Percentiles rank a stretch among this genome's conserved stretches.
These are phyloP conservation scores for Catamblyrhynchus diadema DNA, from an alignment of 2,797 vertebrate genomes.

Conservation along the genomic window DNA sequence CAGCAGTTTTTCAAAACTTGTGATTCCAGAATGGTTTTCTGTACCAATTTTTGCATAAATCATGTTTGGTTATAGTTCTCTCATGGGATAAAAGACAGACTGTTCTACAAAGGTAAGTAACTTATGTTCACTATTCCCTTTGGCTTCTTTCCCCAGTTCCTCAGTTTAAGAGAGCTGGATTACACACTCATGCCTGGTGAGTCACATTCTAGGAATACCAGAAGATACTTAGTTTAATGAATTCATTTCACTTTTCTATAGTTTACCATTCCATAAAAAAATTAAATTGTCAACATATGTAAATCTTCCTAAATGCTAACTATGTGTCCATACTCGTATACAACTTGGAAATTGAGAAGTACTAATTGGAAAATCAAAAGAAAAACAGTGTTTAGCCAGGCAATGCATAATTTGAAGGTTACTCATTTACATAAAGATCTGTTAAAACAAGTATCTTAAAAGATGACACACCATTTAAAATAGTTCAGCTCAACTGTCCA, in stretches of 20 bases:
- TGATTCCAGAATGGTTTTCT: background rate
- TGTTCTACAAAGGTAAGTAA: background rate
- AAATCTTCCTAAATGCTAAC: background rate
- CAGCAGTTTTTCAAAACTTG: background rate
- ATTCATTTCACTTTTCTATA: background rate
- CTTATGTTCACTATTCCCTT: background rate
- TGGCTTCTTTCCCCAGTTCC: conserved; percentile 1
- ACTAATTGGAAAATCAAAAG: background rate
- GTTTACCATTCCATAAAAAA: background rate
- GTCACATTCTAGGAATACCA: conserved; percentile 50
- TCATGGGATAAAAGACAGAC: background rate
- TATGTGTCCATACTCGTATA: background rate
- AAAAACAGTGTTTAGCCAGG: background rate
- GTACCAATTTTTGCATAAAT: background rate
- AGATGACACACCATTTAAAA: background rate
- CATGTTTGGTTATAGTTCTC: background rate
- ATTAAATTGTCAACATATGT: background rate
- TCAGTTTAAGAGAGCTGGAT: background rate
- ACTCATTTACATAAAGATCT: background rate
- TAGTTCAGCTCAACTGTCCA: background rate
- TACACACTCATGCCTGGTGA: background rate
- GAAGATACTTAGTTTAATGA: background rate
- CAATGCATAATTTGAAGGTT: background rate
- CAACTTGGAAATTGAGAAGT: background rate
- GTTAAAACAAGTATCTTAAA: background rate